Evolutionary conservation across 2,888 invertebrate genomes (phyloP).

Genomic region (Brachycybe producta): DNA sequence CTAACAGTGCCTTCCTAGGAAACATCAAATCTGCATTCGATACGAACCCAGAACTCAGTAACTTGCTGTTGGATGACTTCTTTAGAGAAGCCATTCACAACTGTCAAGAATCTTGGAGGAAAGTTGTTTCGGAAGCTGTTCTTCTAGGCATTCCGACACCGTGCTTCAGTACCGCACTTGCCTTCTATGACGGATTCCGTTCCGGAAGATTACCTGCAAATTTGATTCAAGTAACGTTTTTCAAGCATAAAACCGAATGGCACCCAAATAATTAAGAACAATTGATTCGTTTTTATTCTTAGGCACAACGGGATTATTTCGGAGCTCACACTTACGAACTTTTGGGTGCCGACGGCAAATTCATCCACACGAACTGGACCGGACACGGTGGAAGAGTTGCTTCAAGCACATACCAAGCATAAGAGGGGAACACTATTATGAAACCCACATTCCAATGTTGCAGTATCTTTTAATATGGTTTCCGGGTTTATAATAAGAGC

Average conservation of each 20-base stretch:
- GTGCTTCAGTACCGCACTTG: conserved; percentile 79
- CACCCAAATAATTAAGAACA: neutral
- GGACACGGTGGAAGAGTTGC: conserved; percentile 93
- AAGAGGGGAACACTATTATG: too few species aligned
- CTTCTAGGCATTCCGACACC: conserved; percentile 82
- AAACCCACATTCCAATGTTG: too few species aligned
- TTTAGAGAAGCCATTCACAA: conserved; percentile 70
- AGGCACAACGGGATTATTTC: conserved; percentile 95
- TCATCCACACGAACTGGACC: conserved; percentile 97
- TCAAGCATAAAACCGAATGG: neutral
- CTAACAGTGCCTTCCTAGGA: conserved; percentile 60
- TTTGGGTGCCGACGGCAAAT: conserved; percentile 67
- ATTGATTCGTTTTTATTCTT: conserved; percentile 25
- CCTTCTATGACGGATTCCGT: conserved; percentile 95
- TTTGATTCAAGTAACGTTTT: conserved; percentile 60
- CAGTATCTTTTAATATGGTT: too few species aligned
- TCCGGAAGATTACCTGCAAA: conserved; percentile 80
- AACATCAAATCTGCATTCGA: conserved; percentile 89
- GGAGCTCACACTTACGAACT: conserved; percentile 98
- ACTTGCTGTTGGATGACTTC: conserved; percentile 83
- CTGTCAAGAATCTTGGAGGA: conserved; percentile 67
- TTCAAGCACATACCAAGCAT: conserved; percentile 78
- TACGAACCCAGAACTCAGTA: conserved; percentile 68
- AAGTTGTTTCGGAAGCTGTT: conserved; percentile 54
- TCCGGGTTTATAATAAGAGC: too few species aligned